phyloP scores from a whole-genome alignment of 2,113 vertebrate species.

The Actenoides hombroni region DNA sequence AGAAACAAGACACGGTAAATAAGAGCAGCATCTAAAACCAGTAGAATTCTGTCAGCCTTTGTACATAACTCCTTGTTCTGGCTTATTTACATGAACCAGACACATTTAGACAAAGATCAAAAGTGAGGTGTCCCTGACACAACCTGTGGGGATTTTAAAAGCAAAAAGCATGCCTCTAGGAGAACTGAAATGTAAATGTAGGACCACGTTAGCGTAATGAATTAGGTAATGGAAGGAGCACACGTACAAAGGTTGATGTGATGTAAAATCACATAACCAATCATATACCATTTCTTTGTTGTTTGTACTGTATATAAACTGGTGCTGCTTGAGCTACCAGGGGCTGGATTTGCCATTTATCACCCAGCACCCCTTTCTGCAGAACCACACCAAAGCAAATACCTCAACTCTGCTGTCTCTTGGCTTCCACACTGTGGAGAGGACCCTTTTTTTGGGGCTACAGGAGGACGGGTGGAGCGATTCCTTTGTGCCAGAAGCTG shows the following conservation, averaged over 20 bases:
- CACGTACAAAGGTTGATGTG: too few relatives aligned
- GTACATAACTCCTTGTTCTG: not conserved
- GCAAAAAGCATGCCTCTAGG: too few relatives aligned
- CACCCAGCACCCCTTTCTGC: not conserved
- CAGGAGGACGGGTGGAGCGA: not conserved
- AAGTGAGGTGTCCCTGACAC: too few relatives aligned
- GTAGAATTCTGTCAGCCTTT: not conserved
- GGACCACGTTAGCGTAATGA: too few relatives aligned
- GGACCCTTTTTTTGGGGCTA: not conserved
- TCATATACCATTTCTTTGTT: not conserved
- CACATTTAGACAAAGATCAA: too few relatives aligned
- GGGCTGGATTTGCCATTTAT: not conserved
- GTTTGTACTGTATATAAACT: too few relatives aligned
- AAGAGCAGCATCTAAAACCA: not conserved
- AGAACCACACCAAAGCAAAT: not conserved
- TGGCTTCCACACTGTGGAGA: not conserved
- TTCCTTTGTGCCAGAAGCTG: not conserved
- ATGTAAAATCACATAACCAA: too few relatives aligned
- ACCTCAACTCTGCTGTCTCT: not conserved
- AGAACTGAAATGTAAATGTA: too few relatives aligned
- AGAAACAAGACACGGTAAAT: not conserved
- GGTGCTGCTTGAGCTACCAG: not conserved
- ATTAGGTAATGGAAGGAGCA: too few relatives aligned
- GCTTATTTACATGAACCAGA: too few relatives aligned
- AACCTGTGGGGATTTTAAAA: too few relatives aligned